Conservation (phyloP, 2,888 invertebrate species). For the Pimpla rufipes region DNA sequence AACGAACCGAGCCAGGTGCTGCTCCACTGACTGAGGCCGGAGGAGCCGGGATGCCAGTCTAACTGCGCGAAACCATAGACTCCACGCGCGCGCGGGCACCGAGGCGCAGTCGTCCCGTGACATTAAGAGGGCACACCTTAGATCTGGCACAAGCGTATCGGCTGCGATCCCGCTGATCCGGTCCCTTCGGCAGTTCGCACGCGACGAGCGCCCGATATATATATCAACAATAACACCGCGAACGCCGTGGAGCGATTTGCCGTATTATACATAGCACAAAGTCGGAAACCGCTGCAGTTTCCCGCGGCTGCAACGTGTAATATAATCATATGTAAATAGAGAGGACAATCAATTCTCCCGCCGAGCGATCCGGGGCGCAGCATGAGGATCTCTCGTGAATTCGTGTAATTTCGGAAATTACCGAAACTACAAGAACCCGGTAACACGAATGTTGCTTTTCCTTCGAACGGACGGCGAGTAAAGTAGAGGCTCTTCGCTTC, state of each 20-base stretch:
- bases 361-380: too few relatives aligned
- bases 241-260: background rate
- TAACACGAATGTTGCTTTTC: too few relatives aligned
- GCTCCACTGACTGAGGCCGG: background rate
- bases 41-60: background rate
- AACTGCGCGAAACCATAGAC: constrained; percentile 37
- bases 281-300: too few relatives aligned
- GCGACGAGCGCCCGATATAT: constrained; percentile 55
- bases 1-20: constrained; percentile 14
- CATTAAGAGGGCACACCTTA: constrained; percentile 74
- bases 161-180: constrained; percentile 66
- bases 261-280: background rate
- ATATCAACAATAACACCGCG: constrained; percentile 10
- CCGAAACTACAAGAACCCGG: too few relatives aligned
- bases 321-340: too few relatives aligned
- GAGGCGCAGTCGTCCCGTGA: constrained; percentile 70
- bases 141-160: constrained; percentile 73
- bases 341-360: too few relatives aligned
- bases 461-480: too few relatives aligned
- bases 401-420: too few relatives aligned
- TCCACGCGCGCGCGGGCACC: too few relatives aligned
- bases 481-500: too few relatives aligned
- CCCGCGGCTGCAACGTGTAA: too few relatives aligned
- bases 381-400: too few relatives aligned
- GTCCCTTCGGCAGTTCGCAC: constrained; percentile 71